Evolutionary conservation across 2,888 invertebrate species (phyloP).

Genomic region (Macrophya annulata): DNA sequence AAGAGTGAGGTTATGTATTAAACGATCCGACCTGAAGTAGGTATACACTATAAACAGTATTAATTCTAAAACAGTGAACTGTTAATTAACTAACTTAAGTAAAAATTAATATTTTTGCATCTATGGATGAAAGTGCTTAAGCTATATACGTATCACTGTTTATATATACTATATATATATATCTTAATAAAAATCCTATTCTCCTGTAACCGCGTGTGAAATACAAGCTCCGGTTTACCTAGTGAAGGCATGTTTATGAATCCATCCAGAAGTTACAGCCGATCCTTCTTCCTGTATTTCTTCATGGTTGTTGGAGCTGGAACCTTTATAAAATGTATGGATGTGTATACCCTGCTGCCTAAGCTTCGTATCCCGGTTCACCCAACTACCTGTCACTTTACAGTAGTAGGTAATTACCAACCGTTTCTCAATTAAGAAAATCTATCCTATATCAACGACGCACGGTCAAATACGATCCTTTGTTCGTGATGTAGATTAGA

Average conservation of each 20-base stretch:
- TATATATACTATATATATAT: background rate
- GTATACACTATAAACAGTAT: background rate
- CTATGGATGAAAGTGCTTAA: background rate
- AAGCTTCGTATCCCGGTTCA: background rate
- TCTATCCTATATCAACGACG: background rate
- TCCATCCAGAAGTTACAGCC: conserved; percentile 53
- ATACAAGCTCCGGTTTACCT: conserved; percentile 64
- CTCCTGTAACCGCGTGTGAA: conserved; percentile 67
- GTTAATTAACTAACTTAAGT: conserved; percentile 53
- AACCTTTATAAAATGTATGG: background rate
- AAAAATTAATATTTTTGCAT: conserved; percentile 58
- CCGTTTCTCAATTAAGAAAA: conserved; percentile 33
- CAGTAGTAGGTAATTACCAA: conserved; percentile 28
- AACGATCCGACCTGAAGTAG: background rate
- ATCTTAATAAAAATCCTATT: conserved; percentile 61
- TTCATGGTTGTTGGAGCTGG: conserved; percentile 8
- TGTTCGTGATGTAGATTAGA: background rate
- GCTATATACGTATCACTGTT: background rate
- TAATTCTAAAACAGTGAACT: background rate
- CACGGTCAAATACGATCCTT: background rate
- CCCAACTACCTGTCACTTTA: conserved; percentile 33
- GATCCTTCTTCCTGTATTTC: conserved; percentile 45
- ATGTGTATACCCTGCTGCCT: background rate
- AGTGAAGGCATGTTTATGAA: conserved; percentile 67
- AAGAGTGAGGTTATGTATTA: conserved; percentile 4